Percentiles rank a stretch among this genome's conserved stretches.
Conservation (phyloP, 1,140 invertebrate genomes). For the Sitophilus oryzae region DNA sequence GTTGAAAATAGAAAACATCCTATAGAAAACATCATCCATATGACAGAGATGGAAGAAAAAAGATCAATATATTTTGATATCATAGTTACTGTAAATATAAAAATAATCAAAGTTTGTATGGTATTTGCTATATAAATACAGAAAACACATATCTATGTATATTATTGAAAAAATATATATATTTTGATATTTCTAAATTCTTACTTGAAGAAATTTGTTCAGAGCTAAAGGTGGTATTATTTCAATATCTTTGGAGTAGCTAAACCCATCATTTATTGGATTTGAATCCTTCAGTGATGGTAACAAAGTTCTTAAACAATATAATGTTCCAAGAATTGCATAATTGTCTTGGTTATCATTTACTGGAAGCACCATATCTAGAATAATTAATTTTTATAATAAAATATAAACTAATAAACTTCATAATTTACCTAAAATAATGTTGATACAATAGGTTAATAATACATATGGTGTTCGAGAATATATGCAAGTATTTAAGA, state of each 20-base stretch:
- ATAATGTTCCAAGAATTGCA: constrained; percentile 56
- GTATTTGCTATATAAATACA: too few relatives aligned
- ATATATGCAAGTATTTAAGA: constrained; percentile 37
- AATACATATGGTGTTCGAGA: constrained; percentile 38
- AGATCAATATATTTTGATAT: not conserved
- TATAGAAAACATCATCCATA: too few relatives aligned
- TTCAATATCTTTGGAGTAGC: constrained; percentile 16
- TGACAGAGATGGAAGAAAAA: not conserved
- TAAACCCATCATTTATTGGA: constrained; percentile 3
- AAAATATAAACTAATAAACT: not conserved
- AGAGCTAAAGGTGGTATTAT: constrained; percentile 18
- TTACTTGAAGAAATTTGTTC: constrained; percentile 35
- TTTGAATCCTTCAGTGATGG: constrained; percentile 40
- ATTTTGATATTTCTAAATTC: too few relatives aligned
- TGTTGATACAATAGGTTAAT: constrained; percentile 37
- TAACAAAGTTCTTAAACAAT: constrained; percentile 57
- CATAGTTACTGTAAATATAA: constrained; percentile 1
- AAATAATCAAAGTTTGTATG: not conserved
- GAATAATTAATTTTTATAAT: constrained; percentile 20
- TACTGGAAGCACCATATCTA: constrained; percentile 43
- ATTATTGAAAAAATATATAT: too few relatives aligned
- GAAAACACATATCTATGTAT: too few relatives aligned
- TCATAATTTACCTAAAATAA: constrained; percentile 35
- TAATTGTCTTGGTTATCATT: constrained; percentile 43
- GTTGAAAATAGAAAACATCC: not conserved